phyloP scores from a whole-genome alignment of 2,113 vertebrate species.

The Narcine bancroftii region DNA sequence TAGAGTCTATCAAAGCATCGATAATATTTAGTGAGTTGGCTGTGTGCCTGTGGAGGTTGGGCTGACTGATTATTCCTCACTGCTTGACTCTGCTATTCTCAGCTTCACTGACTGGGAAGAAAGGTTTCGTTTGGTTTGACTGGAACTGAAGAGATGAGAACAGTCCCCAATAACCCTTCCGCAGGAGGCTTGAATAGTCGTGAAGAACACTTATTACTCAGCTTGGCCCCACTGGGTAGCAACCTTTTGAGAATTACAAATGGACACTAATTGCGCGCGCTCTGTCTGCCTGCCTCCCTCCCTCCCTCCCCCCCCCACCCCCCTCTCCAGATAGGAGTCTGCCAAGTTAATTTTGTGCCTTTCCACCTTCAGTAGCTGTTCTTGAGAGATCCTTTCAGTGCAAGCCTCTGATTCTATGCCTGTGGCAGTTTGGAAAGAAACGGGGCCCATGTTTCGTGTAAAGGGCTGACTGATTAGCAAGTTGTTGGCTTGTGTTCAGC shows the following conservation, averaged over 20 bases:
- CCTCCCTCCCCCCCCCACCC: too few relatives aligned
- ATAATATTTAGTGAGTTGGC: slow-evolving; percentile 59
- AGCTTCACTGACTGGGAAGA: slow-evolving; percentile 73
- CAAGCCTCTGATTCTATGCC: neutral
- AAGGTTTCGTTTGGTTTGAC: slow-evolving; percentile 62
- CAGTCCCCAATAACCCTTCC: slow-evolving; percentile 43
- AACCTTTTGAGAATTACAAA: neutral
- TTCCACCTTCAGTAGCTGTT: neutral
- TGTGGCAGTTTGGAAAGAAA: slow-evolving; percentile 9
- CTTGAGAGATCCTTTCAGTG: neutral
- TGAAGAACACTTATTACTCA: slow-evolving; percentile 21
- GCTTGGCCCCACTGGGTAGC: slow-evolving; percentile 44
- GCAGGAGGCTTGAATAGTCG: slow-evolving; percentile 38
- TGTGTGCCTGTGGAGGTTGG: slow-evolving; percentile 46
- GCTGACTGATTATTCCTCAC: slow-evolving; percentile 60
- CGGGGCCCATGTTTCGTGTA: neutral
- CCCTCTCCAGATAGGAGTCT: neutral
- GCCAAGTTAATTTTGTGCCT: neutral
- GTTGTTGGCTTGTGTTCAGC: slow-evolving; percentile 26
- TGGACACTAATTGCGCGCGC: neutral
- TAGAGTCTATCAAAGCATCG: slow-evolving; percentile 55
- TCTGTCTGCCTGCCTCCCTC: too few relatives aligned
- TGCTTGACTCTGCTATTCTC: slow-evolving; percentile 56
- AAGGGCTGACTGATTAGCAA: neutral
- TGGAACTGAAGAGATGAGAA: slow-evolving; percentile 45